phyloP scores from a whole-genome alignment of 2,113 vertebrate genomes.

The Brachypteracias leptosomus region DNA sequence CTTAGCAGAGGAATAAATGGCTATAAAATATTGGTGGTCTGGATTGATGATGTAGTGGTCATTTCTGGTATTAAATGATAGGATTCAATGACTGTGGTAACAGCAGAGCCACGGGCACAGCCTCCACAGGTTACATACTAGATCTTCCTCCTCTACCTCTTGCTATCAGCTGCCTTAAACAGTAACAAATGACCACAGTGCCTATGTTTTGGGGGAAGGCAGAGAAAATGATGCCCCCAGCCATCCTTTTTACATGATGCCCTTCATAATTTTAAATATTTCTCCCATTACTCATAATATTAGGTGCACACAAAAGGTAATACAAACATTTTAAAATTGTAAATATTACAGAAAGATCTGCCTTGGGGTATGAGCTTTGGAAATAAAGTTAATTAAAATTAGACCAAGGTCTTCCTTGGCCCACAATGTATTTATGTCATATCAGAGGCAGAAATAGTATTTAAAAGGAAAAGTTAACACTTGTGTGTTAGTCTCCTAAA shows the following conservation, averaged over 20 bases:
- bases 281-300: not conserved
- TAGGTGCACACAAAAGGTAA: not conserved
- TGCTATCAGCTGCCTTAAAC: not conserved
- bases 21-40: not conserved
- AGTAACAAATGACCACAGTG: not conserved
- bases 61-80: not conserved
- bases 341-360: not conserved
- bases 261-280: not conserved
- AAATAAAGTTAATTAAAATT: not conserved
- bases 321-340: not conserved
- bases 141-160: not conserved
- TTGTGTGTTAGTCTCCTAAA: not conserved
- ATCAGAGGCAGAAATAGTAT: not conserved
- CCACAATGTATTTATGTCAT: not conserved
- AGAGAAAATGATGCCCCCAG: not conserved
- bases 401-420: not conserved
- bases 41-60: not conserved
- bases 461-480: not conserved
- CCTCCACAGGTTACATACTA: not conserved
- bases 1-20: not conserved
- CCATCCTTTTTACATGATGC: not conserved
- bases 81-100: not conserved
- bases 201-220: not conserved
- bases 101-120: not conserved
- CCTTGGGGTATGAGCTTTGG: not conserved